phyloP scores from a whole-genome alignment of 2,113 vertebrate genomes.

The Spilogale gracilis region DNA sequence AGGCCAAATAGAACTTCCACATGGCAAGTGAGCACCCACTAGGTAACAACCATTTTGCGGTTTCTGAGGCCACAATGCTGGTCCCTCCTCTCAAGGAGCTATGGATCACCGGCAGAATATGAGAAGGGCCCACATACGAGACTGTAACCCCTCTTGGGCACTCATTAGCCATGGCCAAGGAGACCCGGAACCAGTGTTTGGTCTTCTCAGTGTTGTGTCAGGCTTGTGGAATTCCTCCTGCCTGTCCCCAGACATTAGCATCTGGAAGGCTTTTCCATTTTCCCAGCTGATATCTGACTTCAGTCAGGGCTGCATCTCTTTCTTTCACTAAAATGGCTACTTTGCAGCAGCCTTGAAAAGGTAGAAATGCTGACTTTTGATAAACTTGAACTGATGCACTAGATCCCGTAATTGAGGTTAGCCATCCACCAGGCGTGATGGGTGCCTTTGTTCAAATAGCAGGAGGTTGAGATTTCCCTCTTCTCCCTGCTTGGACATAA shows the following conservation, averaged over 20 bases:
- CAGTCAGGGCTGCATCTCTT: not conserved
- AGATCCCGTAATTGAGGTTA: not conserved
- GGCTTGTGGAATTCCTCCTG: not conserved
- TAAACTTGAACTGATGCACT: not conserved
- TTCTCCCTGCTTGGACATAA: not conserved
- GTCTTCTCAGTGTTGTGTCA: not conserved
- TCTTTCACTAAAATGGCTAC: not conserved
- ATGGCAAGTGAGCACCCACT: not conserved
- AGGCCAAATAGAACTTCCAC: not conserved
- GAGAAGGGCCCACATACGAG: not conserved
- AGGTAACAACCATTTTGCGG: not conserved
- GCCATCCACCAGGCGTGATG: too few species aligned
- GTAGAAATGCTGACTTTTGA: not conserved
- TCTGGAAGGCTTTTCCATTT: not conserved
- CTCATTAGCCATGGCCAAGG: not conserved
- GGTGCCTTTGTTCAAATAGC: not conserved
- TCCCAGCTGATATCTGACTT: not conserved
- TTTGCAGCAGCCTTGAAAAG: not conserved
- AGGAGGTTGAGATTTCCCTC: not conserved
- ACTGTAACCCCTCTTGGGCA: not conserved
- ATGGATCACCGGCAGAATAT: not conserved
- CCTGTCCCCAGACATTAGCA: not conserved
- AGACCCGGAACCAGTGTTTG: too few species aligned
- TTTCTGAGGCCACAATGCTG: not conserved
- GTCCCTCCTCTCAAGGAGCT: not conserved